Evolutionary conservation across 2,797 vertebrate genomes (phyloP).

Genomic region (Chaenodraco wilsoni): DNA sequence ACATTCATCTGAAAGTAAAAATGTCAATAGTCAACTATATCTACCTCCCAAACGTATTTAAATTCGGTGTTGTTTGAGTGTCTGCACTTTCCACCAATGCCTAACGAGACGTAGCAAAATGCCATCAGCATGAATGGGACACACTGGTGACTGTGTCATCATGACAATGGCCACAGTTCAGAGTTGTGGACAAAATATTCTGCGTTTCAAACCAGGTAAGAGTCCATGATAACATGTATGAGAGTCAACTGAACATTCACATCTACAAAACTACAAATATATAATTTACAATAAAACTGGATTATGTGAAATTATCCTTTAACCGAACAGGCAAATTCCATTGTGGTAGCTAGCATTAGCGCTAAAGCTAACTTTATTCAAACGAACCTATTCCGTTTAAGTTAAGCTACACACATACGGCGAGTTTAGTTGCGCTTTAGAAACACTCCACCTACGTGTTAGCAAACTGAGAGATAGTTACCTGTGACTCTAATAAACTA

Average conservation of each 20-base stretch:
- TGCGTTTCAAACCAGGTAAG: not conserved
- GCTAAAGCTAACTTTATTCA: constrained; percentile 58
- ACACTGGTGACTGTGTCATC: constrained; percentile 8
- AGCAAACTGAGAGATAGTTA: accelerated
- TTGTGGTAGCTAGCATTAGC: constrained; percentile 19
- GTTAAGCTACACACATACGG: not conserved
- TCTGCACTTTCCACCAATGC: not conserved
- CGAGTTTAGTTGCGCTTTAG: not conserved
- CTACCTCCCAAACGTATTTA: not conserved
- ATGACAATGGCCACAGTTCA: constrained; percentile 10
- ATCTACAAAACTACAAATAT: not conserved
- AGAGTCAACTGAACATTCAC: not conserved
- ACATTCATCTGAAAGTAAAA: no score
- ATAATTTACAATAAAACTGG: not conserved
- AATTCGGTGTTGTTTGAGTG: not conserved
- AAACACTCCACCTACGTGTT: accelerated
- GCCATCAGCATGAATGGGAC: not conserved
- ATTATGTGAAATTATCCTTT: not conserved
- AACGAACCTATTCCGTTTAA: not conserved
- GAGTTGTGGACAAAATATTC: not conserved
- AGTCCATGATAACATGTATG: not conserved
- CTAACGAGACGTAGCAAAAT: not conserved
- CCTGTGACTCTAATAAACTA: not conserved
- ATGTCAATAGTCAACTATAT: not conserved
- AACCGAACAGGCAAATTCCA: constrained; percentile 14